Evolutionary conservation across 2,113 vertebrate genomes (phyloP).

Genomic region (Notarius lentiginosus): DNA sequence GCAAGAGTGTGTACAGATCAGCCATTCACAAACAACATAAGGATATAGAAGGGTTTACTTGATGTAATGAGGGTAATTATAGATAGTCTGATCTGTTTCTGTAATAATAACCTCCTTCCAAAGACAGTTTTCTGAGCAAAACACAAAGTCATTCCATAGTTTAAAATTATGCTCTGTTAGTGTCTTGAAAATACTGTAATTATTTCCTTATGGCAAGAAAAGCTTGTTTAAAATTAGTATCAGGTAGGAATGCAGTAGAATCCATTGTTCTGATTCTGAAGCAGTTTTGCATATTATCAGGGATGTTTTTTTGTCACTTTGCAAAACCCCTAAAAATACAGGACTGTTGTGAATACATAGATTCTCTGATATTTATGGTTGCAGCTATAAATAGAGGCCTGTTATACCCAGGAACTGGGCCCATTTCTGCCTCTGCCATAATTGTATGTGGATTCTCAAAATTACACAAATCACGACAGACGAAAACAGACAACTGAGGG

Average conservation of each 20-base stretch:
- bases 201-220: conserved; percentile 38
- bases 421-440: conserved; percentile 44
- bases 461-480: conserved; percentile 32
- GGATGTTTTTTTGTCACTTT: neutral
- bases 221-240: conserved; percentile 38
- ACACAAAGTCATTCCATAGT: conserved; percentile 33
- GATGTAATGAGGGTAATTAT: conserved; percentile 59
- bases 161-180: conserved; percentile 31
- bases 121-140: conserved; percentile 33
- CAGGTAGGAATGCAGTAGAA: conserved; percentile 27
- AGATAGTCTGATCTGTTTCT: conserved; percentile 53
- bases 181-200: conserved; percentile 29
- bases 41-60: conserved; percentile 54
- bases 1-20: neutral
- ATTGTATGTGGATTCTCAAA: conserved; percentile 49
- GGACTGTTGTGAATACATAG: conserved; percentile 28
- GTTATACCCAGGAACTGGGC: conserved; percentile 48
- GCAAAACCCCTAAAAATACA: conserved; percentile 36
- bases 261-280: conserved; percentile 10
- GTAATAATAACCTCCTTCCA: conserved; percentile 18
- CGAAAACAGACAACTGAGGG: conserved; percentile 40
- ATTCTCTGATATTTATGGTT: conserved; percentile 48
- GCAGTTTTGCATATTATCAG: conserved; percentile 25
- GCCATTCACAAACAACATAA: conserved; percentile 6
- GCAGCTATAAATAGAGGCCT: conserved; percentile 50